Evolutionary conservation across 2,888 invertebrate genomes (phyloP).

Genomic region (Idaea biselata): DNA sequence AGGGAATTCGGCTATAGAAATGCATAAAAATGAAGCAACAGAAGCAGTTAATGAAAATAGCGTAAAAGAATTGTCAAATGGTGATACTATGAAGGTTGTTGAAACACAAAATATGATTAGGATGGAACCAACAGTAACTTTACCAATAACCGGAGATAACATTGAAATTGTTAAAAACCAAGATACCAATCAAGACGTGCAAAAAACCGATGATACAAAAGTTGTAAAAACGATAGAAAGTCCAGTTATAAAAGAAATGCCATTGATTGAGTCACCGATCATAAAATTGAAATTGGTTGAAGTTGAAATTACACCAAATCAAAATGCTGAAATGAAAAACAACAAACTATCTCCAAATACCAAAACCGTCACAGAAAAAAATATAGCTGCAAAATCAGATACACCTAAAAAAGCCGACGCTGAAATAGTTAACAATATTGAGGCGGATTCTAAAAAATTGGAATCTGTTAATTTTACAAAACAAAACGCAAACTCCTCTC

Average conservation of each 20-base stretch:
- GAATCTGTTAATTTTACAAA: background rate
- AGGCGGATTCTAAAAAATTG: background rate
- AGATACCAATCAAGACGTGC: background rate
- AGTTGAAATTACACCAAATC: no score
- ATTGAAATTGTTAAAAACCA: background rate
- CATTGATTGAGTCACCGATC: background rate
- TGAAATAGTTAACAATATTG: background rate
- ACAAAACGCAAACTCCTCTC: background rate
- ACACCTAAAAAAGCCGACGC: background rate
- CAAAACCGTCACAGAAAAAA: background rate
- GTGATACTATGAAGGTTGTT: background rate
- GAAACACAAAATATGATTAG: background rate
- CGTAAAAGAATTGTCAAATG: background rate
- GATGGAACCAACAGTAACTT: background rate
- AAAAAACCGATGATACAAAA: background rate
- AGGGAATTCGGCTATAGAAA: background rate
- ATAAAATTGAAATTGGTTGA: background rate
- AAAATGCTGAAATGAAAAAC: background rate
- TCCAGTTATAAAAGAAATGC: background rate
- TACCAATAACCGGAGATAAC: background rate
- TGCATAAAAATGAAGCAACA: background rate
- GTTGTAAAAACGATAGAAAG: background rate
- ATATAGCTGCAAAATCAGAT: background rate
- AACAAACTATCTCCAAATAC: background rate
- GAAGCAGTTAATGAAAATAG: background rate